Percentiles rank a stretch among this genome's conserved stretches.
Conservation (phyloP, 2,888 invertebrate genomes). For the Sesia bembeciformis region DNA sequence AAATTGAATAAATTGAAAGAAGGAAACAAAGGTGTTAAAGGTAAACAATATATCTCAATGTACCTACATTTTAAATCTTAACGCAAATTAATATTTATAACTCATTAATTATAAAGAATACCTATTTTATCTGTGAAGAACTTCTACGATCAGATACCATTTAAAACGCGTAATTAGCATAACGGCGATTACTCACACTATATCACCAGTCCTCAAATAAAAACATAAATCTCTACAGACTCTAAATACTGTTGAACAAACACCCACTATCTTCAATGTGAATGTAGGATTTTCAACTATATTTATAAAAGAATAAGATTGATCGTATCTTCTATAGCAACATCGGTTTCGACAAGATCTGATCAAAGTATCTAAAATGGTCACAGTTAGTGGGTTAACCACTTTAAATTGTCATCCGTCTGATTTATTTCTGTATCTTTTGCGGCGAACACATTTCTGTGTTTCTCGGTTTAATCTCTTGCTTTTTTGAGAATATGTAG, state of each 20-base stretch:
- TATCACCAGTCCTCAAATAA: conserved; percentile 68
- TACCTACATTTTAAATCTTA: no score
- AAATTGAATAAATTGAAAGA: conserved; percentile 16
- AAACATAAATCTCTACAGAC: conserved; percentile 69
- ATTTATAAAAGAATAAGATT: conserved; percentile 23
- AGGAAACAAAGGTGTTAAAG: not conserved
- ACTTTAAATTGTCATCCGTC: conserved; percentile 75
- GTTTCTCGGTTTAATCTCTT: conserved; percentile 12
- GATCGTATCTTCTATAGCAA: conserved; percentile 18
- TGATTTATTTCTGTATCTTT: conserved; percentile 74
- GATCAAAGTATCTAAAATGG: conserved; percentile 75
- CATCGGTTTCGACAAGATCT: conserved; percentile 66
- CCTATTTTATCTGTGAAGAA: not conserved
- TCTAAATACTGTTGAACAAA: conserved; percentile 62
- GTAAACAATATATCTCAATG: no score
- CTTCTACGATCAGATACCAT: not conserved
- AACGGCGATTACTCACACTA: conserved; percentile 63
- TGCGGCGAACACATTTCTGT: conserved; percentile 68
- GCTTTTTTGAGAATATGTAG: not conserved
- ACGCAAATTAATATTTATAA: no score
- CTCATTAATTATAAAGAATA: no score
- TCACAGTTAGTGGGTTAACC: conserved; percentile 76
- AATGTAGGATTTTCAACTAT: conserved; percentile 33
- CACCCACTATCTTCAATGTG: conserved; percentile 50
- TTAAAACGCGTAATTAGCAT: conserved; percentile 46